Evolutionary conservation across 2,797 vertebrate genomes (phyloP).

Genomic region (Gambelia wislizenii): DNA sequence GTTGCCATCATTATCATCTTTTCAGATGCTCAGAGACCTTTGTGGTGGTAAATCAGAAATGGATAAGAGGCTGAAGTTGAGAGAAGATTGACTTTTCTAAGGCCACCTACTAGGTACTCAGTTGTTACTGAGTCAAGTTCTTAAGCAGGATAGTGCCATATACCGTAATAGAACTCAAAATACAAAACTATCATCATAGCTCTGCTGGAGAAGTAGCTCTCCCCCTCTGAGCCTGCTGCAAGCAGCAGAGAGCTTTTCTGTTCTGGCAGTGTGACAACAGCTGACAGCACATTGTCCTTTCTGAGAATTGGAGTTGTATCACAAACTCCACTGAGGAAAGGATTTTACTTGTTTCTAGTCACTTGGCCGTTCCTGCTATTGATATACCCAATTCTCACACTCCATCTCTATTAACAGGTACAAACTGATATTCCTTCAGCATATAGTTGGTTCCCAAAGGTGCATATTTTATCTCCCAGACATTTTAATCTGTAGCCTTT

Average conservation of each 20-base stretch:
- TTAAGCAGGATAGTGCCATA: not conserved
- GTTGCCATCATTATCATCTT: not conserved
- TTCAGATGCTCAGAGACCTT: not conserved
- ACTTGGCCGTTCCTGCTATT: not conserved
- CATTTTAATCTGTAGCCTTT: not conserved
- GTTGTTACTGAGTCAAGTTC: not conserved
- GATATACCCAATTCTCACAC: not conserved
- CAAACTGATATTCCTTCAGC: fast-evolving
- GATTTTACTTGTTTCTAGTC: not conserved
- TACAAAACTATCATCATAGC: not conserved
- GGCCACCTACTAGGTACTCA: not conserved
- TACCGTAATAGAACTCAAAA: not conserved
- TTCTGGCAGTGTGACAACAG: not conserved
- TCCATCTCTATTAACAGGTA: fast-evolving
- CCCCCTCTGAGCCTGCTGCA: not conserved
- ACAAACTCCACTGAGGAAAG: not conserved
- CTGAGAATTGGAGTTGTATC: not conserved
- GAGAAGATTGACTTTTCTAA: not conserved
- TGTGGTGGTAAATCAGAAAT: not conserved
- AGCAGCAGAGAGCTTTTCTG: not conserved
- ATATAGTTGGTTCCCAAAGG: not conserved
- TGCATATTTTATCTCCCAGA: not conserved
- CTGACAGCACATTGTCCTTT: not conserved
- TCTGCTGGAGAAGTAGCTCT: not conserved
- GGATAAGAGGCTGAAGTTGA: not conserved